A percentile compares a stretch with the other conserved stretches of the same genome.
Conservation (phyloP, 2,113 vertebrate genomes). For the Notechis scutatus region DNA sequence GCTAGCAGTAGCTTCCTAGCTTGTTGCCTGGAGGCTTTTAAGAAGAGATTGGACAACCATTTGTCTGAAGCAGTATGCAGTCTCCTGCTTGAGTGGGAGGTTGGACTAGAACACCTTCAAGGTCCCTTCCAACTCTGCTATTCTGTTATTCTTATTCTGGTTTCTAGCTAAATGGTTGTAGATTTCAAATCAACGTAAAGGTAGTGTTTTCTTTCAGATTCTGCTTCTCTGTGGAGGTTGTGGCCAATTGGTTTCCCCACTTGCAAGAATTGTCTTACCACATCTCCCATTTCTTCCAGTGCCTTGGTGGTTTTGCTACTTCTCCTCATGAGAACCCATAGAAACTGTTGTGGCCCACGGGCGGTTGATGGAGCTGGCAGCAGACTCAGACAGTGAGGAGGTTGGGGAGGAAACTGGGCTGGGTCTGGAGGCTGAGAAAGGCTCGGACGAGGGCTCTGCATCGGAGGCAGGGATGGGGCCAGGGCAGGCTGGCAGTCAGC, state of each 20-base stretch:
- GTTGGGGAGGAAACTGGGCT: too few relatives aligned
- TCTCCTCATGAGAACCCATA: not conserved
- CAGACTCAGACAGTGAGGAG: too few relatives aligned
- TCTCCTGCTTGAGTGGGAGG: not conserved
- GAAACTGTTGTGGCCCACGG: not conserved
- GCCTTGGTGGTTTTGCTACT: not conserved
- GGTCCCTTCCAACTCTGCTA: not conserved
- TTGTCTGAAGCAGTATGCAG: not conserved
- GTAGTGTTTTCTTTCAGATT: not conserved
- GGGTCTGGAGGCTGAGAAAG: too few relatives aligned
- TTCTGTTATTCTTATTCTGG: not conserved
- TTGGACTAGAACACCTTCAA: not conserved
- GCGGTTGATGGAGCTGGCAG: too few relatives aligned
- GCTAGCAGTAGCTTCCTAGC: too few relatives aligned
- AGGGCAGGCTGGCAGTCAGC: too few relatives aligned
- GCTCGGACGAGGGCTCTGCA: too few relatives aligned
- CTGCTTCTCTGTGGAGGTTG: not conserved
- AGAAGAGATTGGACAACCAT: not conserved
- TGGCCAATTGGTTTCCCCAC: not conserved
- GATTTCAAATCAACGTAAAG: not conserved
- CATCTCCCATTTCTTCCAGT: not conserved
- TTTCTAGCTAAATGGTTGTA: not conserved
- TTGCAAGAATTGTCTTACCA: not conserved
- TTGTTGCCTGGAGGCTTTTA: not conserved
- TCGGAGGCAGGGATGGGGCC: too few relatives aligned